These are phyloP conservation scores for Andrena haemorrhoa DNA, from an alignment of 2,888 invertebrate genomes.

Conservation along the genomic window DNA sequence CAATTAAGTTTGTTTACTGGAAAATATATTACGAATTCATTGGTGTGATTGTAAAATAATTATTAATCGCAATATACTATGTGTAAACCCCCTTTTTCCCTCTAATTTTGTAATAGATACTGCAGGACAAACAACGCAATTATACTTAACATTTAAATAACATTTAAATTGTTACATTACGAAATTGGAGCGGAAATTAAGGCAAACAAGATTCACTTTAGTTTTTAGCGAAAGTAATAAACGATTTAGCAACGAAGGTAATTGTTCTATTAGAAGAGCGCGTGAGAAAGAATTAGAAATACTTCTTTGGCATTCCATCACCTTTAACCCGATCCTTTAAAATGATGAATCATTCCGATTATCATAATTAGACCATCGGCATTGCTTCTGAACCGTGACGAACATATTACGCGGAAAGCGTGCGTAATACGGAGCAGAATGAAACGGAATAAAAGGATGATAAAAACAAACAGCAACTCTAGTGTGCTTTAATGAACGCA, in stretches of 20 bases:
- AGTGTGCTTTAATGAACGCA: too few relatives aligned
- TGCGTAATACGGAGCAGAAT: not conserved
- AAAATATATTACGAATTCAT: not conserved
- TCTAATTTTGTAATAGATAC: not conserved
- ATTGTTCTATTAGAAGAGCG: not conserved
- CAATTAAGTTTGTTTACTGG: not conserved
- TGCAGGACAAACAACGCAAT: not conserved
- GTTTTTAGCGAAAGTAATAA: not conserved
- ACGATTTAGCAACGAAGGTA: not conserved
- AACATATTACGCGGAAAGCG: constrained; percentile 25
- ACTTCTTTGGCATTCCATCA: constrained; percentile 50
- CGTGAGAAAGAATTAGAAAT: constrained; percentile 27
- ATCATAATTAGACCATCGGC: constrained; percentile 61
- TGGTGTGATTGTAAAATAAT: not conserved
- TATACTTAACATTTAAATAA: not conserved
- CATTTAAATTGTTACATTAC: not conserved
- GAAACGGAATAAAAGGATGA: not conserved
- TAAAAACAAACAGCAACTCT: not conserved
- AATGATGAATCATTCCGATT: constrained; percentile 68
- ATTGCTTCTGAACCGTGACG: constrained; percentile 33
- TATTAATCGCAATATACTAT: not conserved
- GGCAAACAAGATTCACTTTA: not conserved
- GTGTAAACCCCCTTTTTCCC: not conserved
- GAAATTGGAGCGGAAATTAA: not conserved
- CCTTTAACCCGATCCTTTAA: constrained; percentile 66